Conservation (phyloP, 2,113 vertebrate genomes). For the Sinocyclocheilus anshuiensis region DNA sequence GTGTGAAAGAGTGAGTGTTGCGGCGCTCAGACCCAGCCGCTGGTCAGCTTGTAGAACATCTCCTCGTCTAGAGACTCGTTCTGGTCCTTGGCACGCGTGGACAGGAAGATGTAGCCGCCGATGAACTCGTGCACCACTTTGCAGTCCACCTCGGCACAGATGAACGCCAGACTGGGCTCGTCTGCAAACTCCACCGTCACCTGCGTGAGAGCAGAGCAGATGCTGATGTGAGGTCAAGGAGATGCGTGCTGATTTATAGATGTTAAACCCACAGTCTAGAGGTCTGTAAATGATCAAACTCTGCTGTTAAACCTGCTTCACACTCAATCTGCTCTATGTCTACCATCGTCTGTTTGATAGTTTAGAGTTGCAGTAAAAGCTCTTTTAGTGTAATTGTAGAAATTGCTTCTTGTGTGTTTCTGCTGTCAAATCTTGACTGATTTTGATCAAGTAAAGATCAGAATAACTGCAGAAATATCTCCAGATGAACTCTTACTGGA, state of each 20-base stretch:
- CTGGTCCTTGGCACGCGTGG: slow-evolving; percentile 96
- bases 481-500: too few relatives aligned
- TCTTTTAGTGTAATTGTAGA: too few relatives aligned
- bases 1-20: slow-evolving; percentile 43
- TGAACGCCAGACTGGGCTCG: slow-evolving; percentile 91
- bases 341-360: too few relatives aligned
- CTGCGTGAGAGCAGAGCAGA: slow-evolving; percentile 64
- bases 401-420: too few relatives aligned
- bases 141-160: slow-evolving; percentile 95
- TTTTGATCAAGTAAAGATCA: too few relatives aligned
- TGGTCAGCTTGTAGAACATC: slow-evolving; percentile 99
- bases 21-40: slow-evolving; percentile 90
- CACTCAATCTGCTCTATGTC: too few relatives aligned
- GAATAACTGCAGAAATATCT: too few relatives aligned
- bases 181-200: slow-evolving; percentile 97
- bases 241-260: neutral
- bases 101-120: slow-evolving; percentile 97
- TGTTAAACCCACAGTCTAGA: neutral
- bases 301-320: neutral
- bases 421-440: too few relatives aligned
- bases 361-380: too few relatives aligned
- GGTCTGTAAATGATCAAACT: neutral
- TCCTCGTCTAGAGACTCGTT: slow-evolving; percentile 98
- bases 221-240: neutral
- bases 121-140: slow-evolving; percentile 99